Percentiles rank a stretch among this genome's conserved stretches.
phyloP scores from a whole-genome alignment of 2,797 vertebrate genomes.

The Pristis pectinata region DNA sequence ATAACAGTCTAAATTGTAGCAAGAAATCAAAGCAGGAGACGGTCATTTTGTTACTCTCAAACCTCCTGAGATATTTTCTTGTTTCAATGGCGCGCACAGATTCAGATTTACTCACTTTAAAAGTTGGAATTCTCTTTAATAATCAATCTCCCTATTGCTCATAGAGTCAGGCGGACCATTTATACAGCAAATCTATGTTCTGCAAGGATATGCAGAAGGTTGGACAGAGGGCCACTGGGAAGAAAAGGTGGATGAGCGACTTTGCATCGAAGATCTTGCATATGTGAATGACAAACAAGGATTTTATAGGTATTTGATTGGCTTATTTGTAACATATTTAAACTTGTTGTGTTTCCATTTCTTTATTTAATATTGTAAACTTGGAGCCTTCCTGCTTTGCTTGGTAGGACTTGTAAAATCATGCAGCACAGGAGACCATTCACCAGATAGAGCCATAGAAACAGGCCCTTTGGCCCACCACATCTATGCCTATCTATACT shows the following conservation, averaged over 20 bases:
- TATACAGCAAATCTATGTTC: conserved; percentile 81
- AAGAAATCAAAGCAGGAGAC: no score
- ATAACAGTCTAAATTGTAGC: not conserved
- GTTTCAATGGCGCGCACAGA: not conserved
- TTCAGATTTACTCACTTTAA: rapidly evolving
- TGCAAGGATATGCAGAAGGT: conserved; percentile 86
- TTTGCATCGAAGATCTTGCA: conserved; percentile 76
- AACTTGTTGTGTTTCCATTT: not conserved
- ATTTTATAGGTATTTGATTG: conserved; percentile 74
- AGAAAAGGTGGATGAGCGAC: conserved; percentile 83
- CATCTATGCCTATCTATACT: not conserved
- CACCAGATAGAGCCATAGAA: no score
- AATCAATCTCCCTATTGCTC: conserved; percentile 35
- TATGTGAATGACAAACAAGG: conserved; percentile 84
- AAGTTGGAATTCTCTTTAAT: conserved; percentile 35
- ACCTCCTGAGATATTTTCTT: not conserved
- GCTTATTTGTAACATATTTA: not conserved
- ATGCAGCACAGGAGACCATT: not conserved
- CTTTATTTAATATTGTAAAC: not conserved
- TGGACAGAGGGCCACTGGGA: conserved; percentile 95
- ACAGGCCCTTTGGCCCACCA: not conserved
- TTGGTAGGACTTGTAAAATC: no score
- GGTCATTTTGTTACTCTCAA: not conserved
- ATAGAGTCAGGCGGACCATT: conserved; percentile 92
- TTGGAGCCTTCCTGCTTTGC: not conserved